phyloP scores from a whole-genome alignment of 92 coral and sea anemone species.

The Porites divaricata region DNA sequence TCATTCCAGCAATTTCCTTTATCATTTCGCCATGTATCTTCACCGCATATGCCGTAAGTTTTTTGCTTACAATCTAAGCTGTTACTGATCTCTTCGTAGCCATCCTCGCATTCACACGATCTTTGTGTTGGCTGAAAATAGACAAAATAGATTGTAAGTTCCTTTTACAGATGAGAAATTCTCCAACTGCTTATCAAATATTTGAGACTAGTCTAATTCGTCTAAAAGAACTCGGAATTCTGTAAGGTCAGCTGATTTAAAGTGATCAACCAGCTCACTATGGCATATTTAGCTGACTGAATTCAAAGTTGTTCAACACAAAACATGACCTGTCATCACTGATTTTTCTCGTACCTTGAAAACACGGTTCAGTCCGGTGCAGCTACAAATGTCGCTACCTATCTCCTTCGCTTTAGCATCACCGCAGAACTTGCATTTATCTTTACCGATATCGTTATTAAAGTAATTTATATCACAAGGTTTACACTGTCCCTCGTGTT shows the following conservation, averaged over 20 bases:
- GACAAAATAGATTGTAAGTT: neutral
- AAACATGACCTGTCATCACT: too few relatives aligned
- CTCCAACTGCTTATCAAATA: neutral
- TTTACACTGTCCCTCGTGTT: conserved; percentile 70
- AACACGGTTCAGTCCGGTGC: conserved; percentile 83
- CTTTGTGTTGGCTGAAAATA: conserved; percentile 72
- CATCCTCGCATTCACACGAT: conserved; percentile 81
- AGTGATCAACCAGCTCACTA: too few relatives aligned
- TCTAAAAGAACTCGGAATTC: too few relatives aligned
- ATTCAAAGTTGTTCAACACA: too few relatives aligned
- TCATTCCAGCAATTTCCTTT: conserved; percentile 73
- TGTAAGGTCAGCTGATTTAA: too few relatives aligned
- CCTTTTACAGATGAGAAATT: neutral
- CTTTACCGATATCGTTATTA: conserved; percentile 79
- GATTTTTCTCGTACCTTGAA: conserved; percentile 70
- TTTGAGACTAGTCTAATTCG: too few relatives aligned
- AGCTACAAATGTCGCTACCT: conserved; percentile 83
- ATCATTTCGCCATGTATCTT: conserved; percentile 78
- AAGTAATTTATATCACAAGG: conserved; percentile 76
- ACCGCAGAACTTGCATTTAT: conserved; percentile 81
- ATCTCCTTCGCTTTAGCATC: conserved; percentile 60
- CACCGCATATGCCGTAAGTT: conserved; percentile 76
- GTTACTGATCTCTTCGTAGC: conserved; percentile 65
- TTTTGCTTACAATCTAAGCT: conserved; percentile 84
- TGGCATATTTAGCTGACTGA: too few relatives aligned